Evolutionary conservation across 1,140 invertebrate genomes (phyloP).

Genomic region (Aphaenogaster rudis): DNA sequence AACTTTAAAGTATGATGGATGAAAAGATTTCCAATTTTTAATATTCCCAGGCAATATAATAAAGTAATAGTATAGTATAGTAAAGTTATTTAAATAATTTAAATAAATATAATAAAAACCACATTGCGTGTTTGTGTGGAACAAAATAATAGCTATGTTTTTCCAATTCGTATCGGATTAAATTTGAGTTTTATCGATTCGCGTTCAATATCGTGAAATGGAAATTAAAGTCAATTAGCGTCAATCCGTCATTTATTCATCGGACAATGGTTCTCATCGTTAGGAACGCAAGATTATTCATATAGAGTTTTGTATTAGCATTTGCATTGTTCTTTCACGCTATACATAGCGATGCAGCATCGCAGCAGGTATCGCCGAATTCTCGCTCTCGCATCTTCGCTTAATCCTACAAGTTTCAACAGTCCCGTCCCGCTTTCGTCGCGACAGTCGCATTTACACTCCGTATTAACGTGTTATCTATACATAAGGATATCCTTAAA

Average conservation of each 20-base stretch:
- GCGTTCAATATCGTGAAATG: constrained; percentile 22
- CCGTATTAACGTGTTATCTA: constrained; percentile 70
- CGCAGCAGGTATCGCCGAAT: constrained; percentile 27
- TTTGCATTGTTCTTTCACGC: constrained; percentile 46
- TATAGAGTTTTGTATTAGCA: constrained; percentile 50
- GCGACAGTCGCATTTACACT: constrained; percentile 59
- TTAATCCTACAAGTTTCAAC: constrained; percentile 64
- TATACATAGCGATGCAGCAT: constrained; percentile 34
- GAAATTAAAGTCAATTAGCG: constrained; percentile 61
- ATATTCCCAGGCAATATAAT: constrained; percentile 14
- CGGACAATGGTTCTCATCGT: constrained; percentile 55
- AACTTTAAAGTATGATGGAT: neutral
- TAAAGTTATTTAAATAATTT: too few species aligned
- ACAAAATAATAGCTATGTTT: constrained; percentile 1
- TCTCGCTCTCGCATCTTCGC: constrained; percentile 21
- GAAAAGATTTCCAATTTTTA: neutral
- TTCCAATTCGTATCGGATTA: neutral
- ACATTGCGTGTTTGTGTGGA: neutral
- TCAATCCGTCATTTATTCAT: constrained; percentile 64
- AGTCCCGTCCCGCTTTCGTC: constrained; percentile 52
- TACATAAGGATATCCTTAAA: constrained; percentile 72
- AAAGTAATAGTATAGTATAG: neutral
- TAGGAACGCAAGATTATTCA: constrained; percentile 62
- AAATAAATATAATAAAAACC: constrained; percentile 6
- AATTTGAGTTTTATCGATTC: neutral